Percentiles rank a stretch among this genome's conserved stretches.
These are phyloP conservation scores for Paralvinella palmiformis DNA, from an alignment of 1,140 invertebrate species.

Conservation along the genomic window DNA sequence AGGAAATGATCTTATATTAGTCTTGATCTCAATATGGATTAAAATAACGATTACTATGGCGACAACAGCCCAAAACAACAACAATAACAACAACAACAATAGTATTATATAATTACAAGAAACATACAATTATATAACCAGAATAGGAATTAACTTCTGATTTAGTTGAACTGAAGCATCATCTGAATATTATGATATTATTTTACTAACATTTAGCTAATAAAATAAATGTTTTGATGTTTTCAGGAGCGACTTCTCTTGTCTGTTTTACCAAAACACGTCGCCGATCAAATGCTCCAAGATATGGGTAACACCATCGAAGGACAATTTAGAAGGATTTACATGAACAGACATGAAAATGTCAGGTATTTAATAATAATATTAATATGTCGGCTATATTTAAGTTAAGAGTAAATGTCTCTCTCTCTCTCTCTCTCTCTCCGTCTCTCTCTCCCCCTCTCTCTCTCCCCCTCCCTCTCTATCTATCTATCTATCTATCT, in stretches of 20 bases:
- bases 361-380: conserved; percentile 64
- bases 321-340: conserved; percentile 92
- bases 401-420: no score
- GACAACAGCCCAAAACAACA: no score
- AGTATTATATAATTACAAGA: neutral
- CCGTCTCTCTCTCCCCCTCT: neutral
- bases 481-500: neutral
- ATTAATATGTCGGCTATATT: no score
- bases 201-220: neutral
- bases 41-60: neutral
- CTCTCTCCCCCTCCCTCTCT: no score
- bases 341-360: conserved; percentile 94
- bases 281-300: conserved; percentile 88
- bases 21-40: neutral
- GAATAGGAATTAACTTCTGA: neutral
- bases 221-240: conserved; percentile 22
- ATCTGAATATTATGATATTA: neutral
- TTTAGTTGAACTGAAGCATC: neutral
- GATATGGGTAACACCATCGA: conserved; percentile 73
- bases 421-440: no score
- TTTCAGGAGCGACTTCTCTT: conserved; percentile 77
- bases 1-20: no score
- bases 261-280: conserved; percentile 88
- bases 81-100: neutral
- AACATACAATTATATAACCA: conserved; percentile 3